These are phyloP conservation scores for Platichthys stellatus DNA, from an alignment of 2,113 vertebrate species.

Conservation along the genomic window DNA sequence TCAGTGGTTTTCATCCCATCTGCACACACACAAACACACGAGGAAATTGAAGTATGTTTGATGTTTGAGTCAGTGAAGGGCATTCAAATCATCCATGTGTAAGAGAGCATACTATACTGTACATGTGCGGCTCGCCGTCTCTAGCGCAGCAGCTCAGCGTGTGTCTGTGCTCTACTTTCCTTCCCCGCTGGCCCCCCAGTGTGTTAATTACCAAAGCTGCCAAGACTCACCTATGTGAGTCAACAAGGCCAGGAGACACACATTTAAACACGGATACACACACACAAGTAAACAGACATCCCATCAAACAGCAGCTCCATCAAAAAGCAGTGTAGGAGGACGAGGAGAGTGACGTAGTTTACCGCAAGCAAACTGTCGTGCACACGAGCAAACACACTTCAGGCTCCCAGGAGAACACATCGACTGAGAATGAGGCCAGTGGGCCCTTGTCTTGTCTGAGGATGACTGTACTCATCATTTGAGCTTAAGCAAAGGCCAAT, in stretches of 20 bases:
- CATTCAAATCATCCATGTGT: conserved; percentile 32
- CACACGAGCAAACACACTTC: conserved; percentile 54
- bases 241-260: conserved; percentile 33
- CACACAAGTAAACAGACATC: background rate
- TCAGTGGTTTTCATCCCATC: background rate
- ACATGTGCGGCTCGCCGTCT: conserved; percentile 17
- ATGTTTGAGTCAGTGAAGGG: conserved; percentile 23
- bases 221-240: conserved; percentile 60
- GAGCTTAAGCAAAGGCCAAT: conserved; percentile 46
- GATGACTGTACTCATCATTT: conserved; percentile 62
- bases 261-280: background rate
- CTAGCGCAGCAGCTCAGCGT: conserved; percentile 28
- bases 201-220: conserved; percentile 68
- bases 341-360: conserved; percentile 61
- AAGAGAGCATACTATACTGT: conserved; percentile 15
- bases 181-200: conserved; percentile 31
- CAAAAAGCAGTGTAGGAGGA: conserved; percentile 46
- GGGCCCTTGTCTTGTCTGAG: conserved; percentile 65
- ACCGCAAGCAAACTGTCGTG: conserved; percentile 35
- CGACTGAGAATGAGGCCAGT: conserved; percentile 70
- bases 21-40: background rate
- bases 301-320: conserved; percentile 5
- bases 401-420: conserved; percentile 55
- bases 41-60: conserved; percentile 7
- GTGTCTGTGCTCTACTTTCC: conserved; percentile 43